Evolutionary conservation across 2,113 vertebrate genomes (phyloP).

Genomic region (Rutilus rutilus): DNA sequence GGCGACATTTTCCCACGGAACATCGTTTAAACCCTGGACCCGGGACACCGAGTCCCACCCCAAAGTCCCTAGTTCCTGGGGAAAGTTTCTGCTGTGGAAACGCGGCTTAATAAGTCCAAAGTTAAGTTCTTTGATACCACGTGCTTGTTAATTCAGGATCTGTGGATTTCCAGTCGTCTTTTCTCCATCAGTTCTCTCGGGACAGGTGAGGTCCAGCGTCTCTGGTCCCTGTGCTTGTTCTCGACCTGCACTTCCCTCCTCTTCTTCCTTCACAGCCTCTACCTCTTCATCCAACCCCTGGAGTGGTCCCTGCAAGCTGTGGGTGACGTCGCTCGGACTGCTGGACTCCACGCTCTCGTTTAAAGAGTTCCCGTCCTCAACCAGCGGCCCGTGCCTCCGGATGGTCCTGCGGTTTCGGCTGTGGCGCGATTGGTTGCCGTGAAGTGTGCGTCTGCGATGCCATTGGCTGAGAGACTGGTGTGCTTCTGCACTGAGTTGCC

Average conservation of each 20-base stretch:
- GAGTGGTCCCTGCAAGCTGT: neutral
- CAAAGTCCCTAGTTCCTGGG: too few species aligned
- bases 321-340: neutral
- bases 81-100: too few species aligned
- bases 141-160: neutral
- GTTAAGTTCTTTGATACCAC: neutral
- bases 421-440: constrained; percentile 72
- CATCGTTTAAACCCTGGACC: too few species aligned
- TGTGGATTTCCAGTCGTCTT: neutral
- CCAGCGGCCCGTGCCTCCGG: constrained; percentile 54
- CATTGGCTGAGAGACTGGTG: constrained; percentile 84
- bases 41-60: too few species aligned
- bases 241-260: neutral
- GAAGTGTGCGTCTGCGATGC: constrained; percentile 84
- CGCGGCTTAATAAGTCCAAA: neutral
- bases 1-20: too few species aligned
- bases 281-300: constrained; percentile 35
- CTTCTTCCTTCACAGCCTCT: constrained; percentile 53
- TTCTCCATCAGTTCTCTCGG: neutral
- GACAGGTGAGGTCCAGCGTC: neutral
- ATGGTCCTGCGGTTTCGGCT: constrained; percentile 64
- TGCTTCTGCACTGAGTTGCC: constrained; percentile 83
- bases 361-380: neutral
- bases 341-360: neutral
- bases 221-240: neutral